Percentiles rank a stretch among this genome's conserved stretches.
These are phyloP conservation scores for Microcebus lehilahytsara DNA, from an alignment of 2,113 vertebrate species.

Conservation along the genomic window DNA sequence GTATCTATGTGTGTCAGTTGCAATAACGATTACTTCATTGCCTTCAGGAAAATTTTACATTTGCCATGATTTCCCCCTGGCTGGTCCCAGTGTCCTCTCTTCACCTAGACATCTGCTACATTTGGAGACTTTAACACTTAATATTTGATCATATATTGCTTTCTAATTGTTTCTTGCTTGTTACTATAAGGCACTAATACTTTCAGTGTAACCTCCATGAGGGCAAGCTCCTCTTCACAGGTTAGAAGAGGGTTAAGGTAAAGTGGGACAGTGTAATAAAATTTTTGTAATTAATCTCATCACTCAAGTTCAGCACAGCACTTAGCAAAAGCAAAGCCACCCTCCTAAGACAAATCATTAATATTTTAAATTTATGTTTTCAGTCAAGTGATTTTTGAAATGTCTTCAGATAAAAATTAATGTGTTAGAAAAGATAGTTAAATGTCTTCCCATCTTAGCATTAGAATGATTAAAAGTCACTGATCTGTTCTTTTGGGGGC, in stretches of 20 bases:
- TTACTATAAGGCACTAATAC: background rate
- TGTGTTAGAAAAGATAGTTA: slow-evolving; percentile 52
- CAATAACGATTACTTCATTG: background rate
- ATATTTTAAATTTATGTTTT: slow-evolving; percentile 54
- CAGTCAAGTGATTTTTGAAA: slow-evolving; percentile 53
- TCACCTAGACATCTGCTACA: background rate
- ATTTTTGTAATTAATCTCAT: background rate
- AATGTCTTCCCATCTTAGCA: slow-evolving; percentile 52
- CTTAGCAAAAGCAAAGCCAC: background rate
- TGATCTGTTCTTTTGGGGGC: slow-evolving; percentile 56
- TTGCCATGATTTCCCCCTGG: fast-evolving
- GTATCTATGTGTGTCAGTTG: fast-evolving
- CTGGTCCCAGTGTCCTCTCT: background rate
- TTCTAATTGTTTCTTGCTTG: background rate
- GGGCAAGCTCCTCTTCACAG: background rate
- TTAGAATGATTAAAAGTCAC: slow-evolving; percentile 68
- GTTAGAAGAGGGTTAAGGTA: background rate
- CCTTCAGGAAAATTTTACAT: background rate
- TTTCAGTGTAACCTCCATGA: background rate
- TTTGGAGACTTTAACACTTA: background rate
- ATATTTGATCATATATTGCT: background rate
- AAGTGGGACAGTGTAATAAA: background rate
- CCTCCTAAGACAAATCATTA: background rate
- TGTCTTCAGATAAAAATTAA: slow-evolving; percentile 67
- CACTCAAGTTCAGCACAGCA: background rate